A percentile compares a stretch with the other conserved stretches of the same genome.
Conservation (phyloP, 2,888 invertebrate species). For the Rhagium mordax region DNA sequence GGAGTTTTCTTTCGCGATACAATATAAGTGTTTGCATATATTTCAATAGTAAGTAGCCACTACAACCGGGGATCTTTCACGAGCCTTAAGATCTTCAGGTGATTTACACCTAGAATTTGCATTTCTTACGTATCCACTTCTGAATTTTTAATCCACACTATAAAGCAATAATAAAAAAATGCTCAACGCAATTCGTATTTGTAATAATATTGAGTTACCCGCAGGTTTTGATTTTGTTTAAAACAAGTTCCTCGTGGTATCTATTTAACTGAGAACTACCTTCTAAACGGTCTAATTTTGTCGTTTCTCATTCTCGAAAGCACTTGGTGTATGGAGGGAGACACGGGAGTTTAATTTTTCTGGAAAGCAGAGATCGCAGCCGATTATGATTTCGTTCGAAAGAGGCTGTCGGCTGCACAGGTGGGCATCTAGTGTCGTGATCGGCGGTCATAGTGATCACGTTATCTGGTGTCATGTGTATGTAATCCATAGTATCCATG, state of each 20-base stretch:
- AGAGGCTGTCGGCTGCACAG: conserved; percentile 7
- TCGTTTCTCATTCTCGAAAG: too few relatives aligned
- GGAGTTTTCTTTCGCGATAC: not conserved
- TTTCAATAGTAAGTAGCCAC: not conserved
- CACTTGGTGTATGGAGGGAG: too few relatives aligned
- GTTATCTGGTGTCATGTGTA: conserved; percentile 44
- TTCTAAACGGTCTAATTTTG: too few relatives aligned
- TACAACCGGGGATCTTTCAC: not conserved
- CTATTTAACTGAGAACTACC: not conserved
- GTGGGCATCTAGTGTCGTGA: conserved; percentile 30
- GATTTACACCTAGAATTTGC: conserved; percentile 26
- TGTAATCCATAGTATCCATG: conserved; percentile 51
- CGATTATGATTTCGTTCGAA: not conserved
- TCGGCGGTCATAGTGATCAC: conserved; percentile 27
- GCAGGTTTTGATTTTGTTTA: not conserved
- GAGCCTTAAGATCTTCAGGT: not conserved
- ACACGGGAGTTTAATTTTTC: too few relatives aligned
- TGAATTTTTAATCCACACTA: not conserved
- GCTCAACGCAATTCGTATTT: not conserved
- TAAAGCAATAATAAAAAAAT: not conserved
- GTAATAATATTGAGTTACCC: not conserved
- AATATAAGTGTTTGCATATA: conserved; percentile 4
- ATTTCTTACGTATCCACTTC: conserved; percentile 5
- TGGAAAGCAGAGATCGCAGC: too few relatives aligned
- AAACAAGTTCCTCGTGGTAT: not conserved